phyloP scores from a whole-genome alignment of 2,113 vertebrate species.

The Lichenostomus cassidix region DNA sequence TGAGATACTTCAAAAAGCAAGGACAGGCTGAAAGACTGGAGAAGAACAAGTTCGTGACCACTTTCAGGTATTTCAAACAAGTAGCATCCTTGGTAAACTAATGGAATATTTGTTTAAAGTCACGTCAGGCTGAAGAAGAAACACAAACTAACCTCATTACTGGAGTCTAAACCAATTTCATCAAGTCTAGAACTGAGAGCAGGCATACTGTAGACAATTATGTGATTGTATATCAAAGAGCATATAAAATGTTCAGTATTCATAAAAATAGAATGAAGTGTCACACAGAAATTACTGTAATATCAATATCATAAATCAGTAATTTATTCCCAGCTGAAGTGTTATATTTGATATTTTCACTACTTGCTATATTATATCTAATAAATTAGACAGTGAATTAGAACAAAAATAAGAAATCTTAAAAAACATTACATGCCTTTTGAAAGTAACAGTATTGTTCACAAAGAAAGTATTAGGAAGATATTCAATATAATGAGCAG shows the following conservation, averaged over 20 bases:
- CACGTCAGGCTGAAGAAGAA: neutral
- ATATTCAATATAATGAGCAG: neutral
- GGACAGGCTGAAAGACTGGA: neutral
- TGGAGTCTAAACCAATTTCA: neutral
- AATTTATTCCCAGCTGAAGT: neutral
- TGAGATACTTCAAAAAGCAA: neutral
- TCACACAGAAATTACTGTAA: neutral
- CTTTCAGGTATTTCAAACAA: neutral
- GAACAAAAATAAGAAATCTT: neutral
- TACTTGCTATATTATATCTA: neutral
- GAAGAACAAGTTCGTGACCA: neutral
- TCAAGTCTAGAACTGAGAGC: neutral
- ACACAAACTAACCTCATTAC: neutral
- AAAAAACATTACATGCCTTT: neutral
- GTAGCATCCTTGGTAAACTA: neutral
- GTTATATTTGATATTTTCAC: neutral
- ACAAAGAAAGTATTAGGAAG: neutral
- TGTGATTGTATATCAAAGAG: neutral
- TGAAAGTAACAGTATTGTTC: neutral
- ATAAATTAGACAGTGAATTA: neutral
- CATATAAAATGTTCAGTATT: neutral
- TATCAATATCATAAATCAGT: neutral
- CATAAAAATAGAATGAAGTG: neutral
- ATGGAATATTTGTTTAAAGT: neutral
- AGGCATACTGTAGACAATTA: neutral